Evolutionary conservation across 64 coral and sea anemone species (phyloP).

Genomic region (Trachythela sp.): DNA sequence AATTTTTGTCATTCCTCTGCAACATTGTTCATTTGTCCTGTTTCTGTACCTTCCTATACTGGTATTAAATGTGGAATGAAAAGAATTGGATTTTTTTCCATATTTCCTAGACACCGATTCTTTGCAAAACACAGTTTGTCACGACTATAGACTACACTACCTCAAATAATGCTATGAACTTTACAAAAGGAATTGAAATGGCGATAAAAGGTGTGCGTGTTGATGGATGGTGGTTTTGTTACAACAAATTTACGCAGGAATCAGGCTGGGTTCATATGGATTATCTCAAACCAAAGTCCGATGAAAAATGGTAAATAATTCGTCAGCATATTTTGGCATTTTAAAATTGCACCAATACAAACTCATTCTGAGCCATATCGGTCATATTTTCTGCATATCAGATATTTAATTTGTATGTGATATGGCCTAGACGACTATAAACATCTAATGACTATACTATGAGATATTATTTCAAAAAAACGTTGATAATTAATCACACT

Average conservation of each 20-base stretch:
- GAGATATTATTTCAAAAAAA: no score
- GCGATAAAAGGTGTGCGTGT: slow-evolving; percentile 14
- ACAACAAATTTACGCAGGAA: background rate
- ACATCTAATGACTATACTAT: no score
- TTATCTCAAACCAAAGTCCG: background rate
- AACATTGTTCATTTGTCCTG: no score
- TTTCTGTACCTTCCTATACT: no score
- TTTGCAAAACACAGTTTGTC: background rate
- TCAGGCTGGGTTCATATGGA: slow-evolving; percentile 10
- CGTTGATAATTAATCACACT: background rate
- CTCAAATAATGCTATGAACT: background rate
- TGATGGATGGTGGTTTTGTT: slow-evolving; percentile 19
- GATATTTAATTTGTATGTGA: no score
- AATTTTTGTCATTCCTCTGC: no score
- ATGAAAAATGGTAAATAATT: background rate
- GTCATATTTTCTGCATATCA: background rate
- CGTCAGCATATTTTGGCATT: background rate
- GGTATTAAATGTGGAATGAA: no score
- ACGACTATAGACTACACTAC: background rate
- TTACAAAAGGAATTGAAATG: background rate
- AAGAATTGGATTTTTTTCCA: background rate
- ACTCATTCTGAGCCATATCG: no score
- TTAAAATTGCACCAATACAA: background rate
- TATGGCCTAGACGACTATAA: no score
- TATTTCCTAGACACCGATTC: background rate